Percentiles rank a stretch among this genome's conserved stretches.
These are phyloP conservation scores for Megalops cyprinoides DNA, from an alignment of 2,797 vertebrate species.

Conservation along the genomic window DNA sequence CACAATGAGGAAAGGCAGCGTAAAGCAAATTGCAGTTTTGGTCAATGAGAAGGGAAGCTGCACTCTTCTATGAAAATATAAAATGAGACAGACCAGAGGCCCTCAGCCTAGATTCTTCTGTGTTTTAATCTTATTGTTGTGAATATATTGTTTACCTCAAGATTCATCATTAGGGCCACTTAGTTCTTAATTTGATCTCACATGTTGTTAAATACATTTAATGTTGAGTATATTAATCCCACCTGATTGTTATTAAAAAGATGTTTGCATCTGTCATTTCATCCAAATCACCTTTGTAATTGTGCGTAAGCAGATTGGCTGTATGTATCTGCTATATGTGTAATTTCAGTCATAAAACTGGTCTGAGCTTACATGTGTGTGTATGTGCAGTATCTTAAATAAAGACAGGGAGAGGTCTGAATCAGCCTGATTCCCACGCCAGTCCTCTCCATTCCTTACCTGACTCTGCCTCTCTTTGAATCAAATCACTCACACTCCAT, in stretches of 20 bases:
- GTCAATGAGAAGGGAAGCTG: neutral
- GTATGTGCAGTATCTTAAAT: slow-evolving; percentile 24
- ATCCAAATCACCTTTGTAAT: neutral
- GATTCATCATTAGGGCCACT: neutral
- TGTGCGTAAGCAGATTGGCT: neutral
- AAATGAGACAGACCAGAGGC: neutral
- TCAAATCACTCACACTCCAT: slow-evolving; percentile 69
- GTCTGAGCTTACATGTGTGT: too few species aligned
- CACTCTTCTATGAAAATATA: neutral
- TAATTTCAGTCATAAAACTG: neutral
- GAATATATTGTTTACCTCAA: neutral
- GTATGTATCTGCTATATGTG: neutral
- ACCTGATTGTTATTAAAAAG: neutral
- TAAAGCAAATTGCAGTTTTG: neutral
- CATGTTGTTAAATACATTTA: neutral
- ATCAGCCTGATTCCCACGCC: slow-evolving; percentile 67
- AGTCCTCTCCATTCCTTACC: slow-evolving; percentile 60
- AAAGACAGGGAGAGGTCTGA: slow-evolving; percentile 32
- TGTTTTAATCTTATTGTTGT: neutral
- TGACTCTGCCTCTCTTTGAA: slow-evolving; percentile 75
- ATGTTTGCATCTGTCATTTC: neutral
- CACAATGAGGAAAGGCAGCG: neutral
- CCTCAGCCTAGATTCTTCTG: neutral
- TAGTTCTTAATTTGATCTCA: neutral
- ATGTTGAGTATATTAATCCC: neutral